Evolutionary conservation across 2,797 vertebrate species (phyloP).

Genomic region (Sarcophilus harrisii): DNA sequence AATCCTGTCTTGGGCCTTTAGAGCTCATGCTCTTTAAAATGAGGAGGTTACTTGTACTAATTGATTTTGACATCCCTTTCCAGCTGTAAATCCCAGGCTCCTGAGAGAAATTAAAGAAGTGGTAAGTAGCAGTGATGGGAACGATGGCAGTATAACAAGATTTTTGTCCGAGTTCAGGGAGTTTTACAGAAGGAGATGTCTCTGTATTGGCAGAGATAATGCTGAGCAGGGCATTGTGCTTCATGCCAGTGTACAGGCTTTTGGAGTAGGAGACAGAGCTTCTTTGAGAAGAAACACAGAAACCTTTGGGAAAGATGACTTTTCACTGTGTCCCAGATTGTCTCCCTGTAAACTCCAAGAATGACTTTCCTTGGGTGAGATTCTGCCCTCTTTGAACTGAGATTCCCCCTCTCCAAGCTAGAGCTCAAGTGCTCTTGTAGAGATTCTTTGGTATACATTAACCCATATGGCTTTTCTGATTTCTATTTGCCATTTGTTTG

Average conservation of each 20-base stretch:
- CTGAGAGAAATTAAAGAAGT: not conserved
- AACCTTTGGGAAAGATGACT: not conserved
- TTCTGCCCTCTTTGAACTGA: not conserved
- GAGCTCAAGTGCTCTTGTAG: not conserved
- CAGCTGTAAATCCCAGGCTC: not conserved
- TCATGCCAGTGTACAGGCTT: not conserved
- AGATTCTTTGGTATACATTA: not conserved
- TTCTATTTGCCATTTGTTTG: not conserved
- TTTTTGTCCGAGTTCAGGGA: not conserved
- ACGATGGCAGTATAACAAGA: not conserved
- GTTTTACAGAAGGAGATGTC: not conserved
- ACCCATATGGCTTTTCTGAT: not conserved
- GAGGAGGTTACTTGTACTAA: not conserved
- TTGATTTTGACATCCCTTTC: not conserved
- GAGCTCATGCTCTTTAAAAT: not conserved
- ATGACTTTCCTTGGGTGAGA: not conserved
- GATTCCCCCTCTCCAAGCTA: not conserved
- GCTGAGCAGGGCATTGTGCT: not conserved
- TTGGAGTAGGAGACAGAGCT: not conserved
- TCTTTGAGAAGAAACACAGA: not conserved
- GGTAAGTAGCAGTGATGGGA: not conserved
- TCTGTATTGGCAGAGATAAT: not conserved
- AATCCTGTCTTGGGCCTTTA: not conserved
- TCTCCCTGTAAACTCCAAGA: not conserved
- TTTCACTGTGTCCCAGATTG: not conserved